These are phyloP conservation scores for Corythucha ciliata DNA, from an alignment of 2,888 invertebrate genomes.

Conservation along the genomic window DNA sequence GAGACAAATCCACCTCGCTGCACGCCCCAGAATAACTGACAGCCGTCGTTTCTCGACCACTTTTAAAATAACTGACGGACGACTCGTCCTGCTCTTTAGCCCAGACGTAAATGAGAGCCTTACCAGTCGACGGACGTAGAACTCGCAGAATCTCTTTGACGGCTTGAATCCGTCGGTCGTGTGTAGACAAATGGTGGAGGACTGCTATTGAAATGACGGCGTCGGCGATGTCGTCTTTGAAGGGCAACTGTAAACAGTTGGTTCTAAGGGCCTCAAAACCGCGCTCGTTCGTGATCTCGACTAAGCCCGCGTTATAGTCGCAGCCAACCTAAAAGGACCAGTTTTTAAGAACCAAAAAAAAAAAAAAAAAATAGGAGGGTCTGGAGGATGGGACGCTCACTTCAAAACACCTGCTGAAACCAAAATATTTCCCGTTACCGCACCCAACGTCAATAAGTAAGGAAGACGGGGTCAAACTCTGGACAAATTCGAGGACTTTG, in stretches of 20 bases:
- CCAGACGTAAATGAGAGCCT: constrained; percentile 89
- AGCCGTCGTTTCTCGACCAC: constrained; percentile 52
- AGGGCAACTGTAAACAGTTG: constrained; percentile 66
- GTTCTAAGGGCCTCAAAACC: constrained; percentile 61
- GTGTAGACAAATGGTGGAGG: constrained; percentile 84
- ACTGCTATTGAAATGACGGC: constrained; percentile 90
- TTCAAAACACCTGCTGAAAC: constrained; percentile 34
- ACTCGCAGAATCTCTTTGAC: constrained; percentile 66
- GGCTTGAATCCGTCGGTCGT: constrained; percentile 63
- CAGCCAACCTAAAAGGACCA: constrained; percentile 57
- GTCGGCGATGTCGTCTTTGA: constrained; percentile 61
- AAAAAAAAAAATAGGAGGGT: no score
- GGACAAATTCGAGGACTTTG: constrained; percentile 69
- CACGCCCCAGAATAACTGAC: constrained; percentile 41
- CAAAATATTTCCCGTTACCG: constrained; percentile 96
- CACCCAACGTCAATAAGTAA: constrained; percentile 87
- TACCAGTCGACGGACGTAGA: constrained; percentile 57
- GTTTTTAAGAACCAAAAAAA: no score
- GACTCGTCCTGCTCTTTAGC: constrained; percentile 70
- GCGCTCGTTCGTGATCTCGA: constrained; percentile 51
- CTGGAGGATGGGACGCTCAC: background rate
- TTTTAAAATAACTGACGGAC: constrained; percentile 40
- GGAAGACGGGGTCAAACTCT: constrained; percentile 54
- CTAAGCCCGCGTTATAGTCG: constrained; percentile 65
- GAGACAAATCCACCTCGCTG: constrained; percentile 50